Conservation (phyloP, 2,888 invertebrate species). For the Vanessa cardui region DNA sequence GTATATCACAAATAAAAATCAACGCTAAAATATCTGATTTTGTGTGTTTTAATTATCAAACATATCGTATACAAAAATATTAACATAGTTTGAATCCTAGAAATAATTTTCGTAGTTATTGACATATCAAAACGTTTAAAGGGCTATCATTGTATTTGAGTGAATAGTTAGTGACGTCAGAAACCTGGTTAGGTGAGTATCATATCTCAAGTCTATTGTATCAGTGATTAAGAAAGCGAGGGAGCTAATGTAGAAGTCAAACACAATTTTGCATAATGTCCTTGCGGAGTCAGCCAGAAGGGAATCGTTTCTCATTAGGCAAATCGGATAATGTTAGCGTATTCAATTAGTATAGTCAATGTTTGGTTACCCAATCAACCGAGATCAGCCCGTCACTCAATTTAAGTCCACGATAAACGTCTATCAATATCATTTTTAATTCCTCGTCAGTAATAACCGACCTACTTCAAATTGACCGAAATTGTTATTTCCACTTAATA, state of each 20-base stretch:
- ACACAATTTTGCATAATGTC: slow-evolving; percentile 77
- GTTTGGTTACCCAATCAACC: slow-evolving; percentile 71
- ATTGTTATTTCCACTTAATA: too few relatives aligned
- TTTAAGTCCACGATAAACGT: slow-evolving; percentile 42
- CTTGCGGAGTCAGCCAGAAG: slow-evolving; percentile 57
- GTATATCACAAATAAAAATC: too few relatives aligned
- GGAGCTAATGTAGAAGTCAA: slow-evolving; percentile 71
- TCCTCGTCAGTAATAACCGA: neutral
- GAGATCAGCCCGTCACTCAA: slow-evolving; percentile 55
- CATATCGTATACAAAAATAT: too few relatives aligned
- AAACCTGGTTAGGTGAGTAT: slow-evolving; percentile 44
- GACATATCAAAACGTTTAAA: neutral
- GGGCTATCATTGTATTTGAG: neutral
- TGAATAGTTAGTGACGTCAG: slow-evolving; percentile 13
- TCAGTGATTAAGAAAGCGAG: slow-evolving; percentile 63
- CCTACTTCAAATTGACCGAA: too few relatives aligned
- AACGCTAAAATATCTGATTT: too few relatives aligned
- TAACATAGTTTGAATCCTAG: too few relatives aligned
- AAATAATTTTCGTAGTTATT: too few relatives aligned
- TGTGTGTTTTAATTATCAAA: too few relatives aligned
- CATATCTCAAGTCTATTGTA: slow-evolving; percentile 55
- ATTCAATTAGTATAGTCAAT: slow-evolving; percentile 77
- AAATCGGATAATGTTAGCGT: slow-evolving; percentile 74
- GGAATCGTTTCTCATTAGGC: slow-evolving; percentile 76
- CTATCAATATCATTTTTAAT: slow-evolving; percentile 27